These are phyloP conservation scores for Symphodus melops DNA, from an alignment of 2,113 vertebrate genomes.

Conservation along the genomic window DNA sequence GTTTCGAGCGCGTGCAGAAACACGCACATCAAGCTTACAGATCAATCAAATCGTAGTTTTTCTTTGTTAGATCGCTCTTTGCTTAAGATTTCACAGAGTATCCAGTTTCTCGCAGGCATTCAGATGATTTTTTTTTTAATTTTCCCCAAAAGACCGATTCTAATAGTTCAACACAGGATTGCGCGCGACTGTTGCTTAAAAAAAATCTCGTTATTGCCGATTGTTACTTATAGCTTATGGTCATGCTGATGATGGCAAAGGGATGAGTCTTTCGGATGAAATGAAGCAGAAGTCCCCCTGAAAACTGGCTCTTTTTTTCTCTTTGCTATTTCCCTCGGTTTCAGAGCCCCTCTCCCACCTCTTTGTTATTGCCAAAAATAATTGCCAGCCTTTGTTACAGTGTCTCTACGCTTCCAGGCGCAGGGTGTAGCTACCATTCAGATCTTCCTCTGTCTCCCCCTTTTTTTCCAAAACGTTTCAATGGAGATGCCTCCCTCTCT, in stretches of 20 bases:
- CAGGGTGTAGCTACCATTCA: slow-evolving; percentile 77
- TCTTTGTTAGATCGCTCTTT: slow-evolving; percentile 68
- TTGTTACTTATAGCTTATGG: slow-evolving; percentile 70
- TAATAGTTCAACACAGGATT: slow-evolving; percentile 46
- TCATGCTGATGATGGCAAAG: slow-evolving; percentile 71
- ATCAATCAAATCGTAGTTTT: slow-evolving; percentile 74
- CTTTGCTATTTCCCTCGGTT: slow-evolving; percentile 47
- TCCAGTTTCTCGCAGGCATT: slow-evolving; percentile 76
- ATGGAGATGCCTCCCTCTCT: slow-evolving; percentile 71
- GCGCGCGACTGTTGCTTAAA: slow-evolving; percentile 66
- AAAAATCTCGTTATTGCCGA: slow-evolving; percentile 70
- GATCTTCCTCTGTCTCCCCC: slow-evolving; percentile 67
- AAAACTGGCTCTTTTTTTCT: slow-evolving; percentile 30
- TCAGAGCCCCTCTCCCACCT: slow-evolving; percentile 67
- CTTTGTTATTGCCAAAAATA: slow-evolving; percentile 75
- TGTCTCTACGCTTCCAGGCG: slow-evolving; percentile 75
- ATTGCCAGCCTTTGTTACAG: slow-evolving; percentile 63
- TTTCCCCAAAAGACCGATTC: slow-evolving; percentile 12
- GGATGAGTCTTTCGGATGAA: slow-evolving; percentile 69
- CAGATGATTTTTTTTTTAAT: slow-evolving; percentile 36
- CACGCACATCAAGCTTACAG: slow-evolving; percentile 75
- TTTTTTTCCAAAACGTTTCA: slow-evolving; percentile 69
- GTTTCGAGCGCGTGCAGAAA: slow-evolving; percentile 74
- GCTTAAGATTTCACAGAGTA: slow-evolving; percentile 65
- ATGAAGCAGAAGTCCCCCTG: slow-evolving; percentile 68